These are phyloP conservation scores for Tetragnatha versicolor DNA, from an alignment of 1,140 invertebrate species.

Conservation along the genomic window DNA sequence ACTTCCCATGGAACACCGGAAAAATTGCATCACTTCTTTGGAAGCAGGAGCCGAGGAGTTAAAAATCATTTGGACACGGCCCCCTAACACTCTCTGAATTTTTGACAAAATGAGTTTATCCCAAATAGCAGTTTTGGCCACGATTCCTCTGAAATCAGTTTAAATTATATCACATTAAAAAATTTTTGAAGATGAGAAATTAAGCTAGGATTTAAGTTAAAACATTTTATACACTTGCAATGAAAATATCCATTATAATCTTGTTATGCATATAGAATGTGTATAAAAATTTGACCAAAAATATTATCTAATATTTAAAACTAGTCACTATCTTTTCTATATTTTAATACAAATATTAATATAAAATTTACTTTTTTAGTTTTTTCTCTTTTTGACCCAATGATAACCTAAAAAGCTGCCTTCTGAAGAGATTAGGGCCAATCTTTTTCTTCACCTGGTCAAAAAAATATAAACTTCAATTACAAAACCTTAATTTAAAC, in stretches of 20 bases:
- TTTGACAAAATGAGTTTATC: slow-evolving; percentile 66
- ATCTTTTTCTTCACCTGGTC: slow-evolving; percentile 24
- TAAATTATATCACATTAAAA: too few species aligned
- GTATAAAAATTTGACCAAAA: too few species aligned
- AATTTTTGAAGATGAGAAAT: too few species aligned
- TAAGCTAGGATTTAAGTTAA: too few species aligned
- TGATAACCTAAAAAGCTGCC: background rate
- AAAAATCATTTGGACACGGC: slow-evolving; percentile 61
- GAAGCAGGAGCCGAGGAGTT: slow-evolving; percentile 66
- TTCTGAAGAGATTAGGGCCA: background rate
- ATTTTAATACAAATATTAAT: background rate
- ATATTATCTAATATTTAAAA: too few species aligned
- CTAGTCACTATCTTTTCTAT: too few species aligned
- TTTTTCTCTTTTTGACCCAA: slow-evolving; percentile 13
- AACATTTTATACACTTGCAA: too few species aligned
- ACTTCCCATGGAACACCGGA: slow-evolving; percentile 64
- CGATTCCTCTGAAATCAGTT: slow-evolving; percentile 63
- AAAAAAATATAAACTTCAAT: background rate
- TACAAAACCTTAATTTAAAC: background rate
- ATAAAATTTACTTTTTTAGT: slow-evolving; percentile 20
- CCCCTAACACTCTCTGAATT: slow-evolving; percentile 64
- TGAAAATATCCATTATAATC: too few species aligned
- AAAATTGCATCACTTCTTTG: slow-evolving; percentile 64
- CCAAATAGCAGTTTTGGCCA: slow-evolving; percentile 64
- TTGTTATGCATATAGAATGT: too few species aligned